Evolutionary conservation across 2,113 vertebrate species (phyloP).

Genomic region (Perognathus longimembris): DNA sequence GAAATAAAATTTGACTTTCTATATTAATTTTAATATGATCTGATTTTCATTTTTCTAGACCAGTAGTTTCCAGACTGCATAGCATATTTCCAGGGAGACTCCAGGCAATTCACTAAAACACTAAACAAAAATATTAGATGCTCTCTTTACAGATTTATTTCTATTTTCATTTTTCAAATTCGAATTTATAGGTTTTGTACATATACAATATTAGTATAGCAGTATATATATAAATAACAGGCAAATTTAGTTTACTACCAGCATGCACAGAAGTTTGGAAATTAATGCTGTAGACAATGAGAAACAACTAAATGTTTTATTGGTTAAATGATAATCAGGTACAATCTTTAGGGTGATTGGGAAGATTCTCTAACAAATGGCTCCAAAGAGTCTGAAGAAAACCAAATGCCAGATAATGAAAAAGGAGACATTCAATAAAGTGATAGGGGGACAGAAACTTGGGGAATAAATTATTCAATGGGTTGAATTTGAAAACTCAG

Average conservation of each 20-base stretch:
- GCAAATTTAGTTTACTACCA: neutral
- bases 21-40: neutral
- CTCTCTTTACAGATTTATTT: neutral
- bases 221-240: neutral
- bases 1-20: neutral
- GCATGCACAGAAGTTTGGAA: neutral
- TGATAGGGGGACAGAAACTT: no score
- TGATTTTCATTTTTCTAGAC: slow-evolving; percentile 29
- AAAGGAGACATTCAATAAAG: no score
- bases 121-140: neutral
- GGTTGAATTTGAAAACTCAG: no score
- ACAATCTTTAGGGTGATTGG: neutral
- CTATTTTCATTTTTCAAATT: neutral
- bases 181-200: neutral
- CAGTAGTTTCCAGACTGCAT: neutral
- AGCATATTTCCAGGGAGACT: neutral
- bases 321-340: neutral
- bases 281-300: neutral
- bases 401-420: neutral
- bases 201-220: neutral
- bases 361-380: neutral
- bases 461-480: no score
- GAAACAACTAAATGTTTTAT: neutral
- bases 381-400: neutral
- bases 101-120: neutral